Base-by-base conservation (phyloP, 1,140 invertebrate species). In the Polypedilum vanderplanki region DNA sequence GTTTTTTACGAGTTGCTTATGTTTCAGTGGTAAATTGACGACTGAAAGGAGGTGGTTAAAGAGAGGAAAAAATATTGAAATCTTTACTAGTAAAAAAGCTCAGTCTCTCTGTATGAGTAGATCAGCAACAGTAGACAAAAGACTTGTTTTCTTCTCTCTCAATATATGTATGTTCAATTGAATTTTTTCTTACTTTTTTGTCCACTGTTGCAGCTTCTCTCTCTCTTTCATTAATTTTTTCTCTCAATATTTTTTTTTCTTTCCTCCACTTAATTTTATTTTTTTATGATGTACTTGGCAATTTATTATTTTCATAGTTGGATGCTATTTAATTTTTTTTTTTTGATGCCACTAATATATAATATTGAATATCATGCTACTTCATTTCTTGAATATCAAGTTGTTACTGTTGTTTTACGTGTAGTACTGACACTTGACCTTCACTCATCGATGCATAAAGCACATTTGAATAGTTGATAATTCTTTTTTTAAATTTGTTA, bases 11-110 rank as follows among this genome's bases (percentile, higher is more conserved):
- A 70, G 65, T 22, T 20, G 65, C 65, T 70, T 70, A 70, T 70
- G 17, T 18, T 70, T 12, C 65, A 70, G 65, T 70, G 65, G 65
- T 70, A 70, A 70, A 22, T 70, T 70, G 17, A 22, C 65, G 65
- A 70, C 65, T 70, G 65, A 70, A 33, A 70, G 18, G 65, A 70
- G 20, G 46, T 57, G 46, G 46, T 15, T 57, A 15, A 57, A 57
- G 46, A 57, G 46, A 57, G 46, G 46, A 57, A 57, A 57, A 57
- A 57, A n/a, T 57, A 57, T 57, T 57, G 9, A 57, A 57, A 57
- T n/a, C n/a, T n/a, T n/a, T n/a, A n/a, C n/a, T n/a, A n/a, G 15
- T 12, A 57, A 57, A 15, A 57, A n/a, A 15, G 12, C 12, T 57
- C n/a, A n/a, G 12, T 4, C 46, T 57, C 46, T n/a, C 12, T n/a